phyloP scores from a whole-genome alignment of 2,113 vertebrate genomes.

The Polyodon spathula region DNA sequence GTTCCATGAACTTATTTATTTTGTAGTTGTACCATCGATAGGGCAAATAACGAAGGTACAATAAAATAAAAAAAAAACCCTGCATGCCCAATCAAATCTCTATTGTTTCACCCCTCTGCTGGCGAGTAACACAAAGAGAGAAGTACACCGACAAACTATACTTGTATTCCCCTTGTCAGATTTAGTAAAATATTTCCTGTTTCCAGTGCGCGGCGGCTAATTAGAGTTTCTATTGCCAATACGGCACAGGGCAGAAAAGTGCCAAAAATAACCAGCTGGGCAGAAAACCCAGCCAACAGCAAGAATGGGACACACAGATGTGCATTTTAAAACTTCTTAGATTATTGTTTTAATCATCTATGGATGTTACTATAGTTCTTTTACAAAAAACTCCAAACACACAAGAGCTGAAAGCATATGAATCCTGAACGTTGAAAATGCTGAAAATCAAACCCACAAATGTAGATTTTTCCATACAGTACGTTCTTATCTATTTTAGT shows the following conservation, averaged over 20 bases:
- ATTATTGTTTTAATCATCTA: no score
- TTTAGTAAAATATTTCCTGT: slow-evolving; percentile 32
- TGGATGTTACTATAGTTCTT: no score
- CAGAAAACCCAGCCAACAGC: slow-evolving; percentile 2
- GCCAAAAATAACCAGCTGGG: slow-evolving; percentile 28
- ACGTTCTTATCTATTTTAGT: no score
- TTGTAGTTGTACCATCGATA: no score
- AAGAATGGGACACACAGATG: slow-evolving; percentile 14
- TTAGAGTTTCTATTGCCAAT: slow-evolving; percentile 34
- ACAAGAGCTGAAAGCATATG: no score
- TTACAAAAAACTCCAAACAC: no score
- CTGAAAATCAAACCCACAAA: no score
- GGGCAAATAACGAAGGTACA: background rate
- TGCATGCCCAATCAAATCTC: background rate
- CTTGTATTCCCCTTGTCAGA: slow-evolving; percentile 32
- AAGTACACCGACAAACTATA: background rate
- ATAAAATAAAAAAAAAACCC: background rate
- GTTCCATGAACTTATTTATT: no score
- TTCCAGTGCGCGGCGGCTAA: slow-evolving; percentile 39
- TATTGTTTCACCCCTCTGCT: background rate
- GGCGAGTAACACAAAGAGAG: slow-evolving; percentile 7
- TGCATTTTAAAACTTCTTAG: slow-evolving; percentile 16
- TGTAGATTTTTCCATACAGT: no score
- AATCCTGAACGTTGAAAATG: no score
- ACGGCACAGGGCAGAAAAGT: slow-evolving; percentile 24